phyloP scores from a whole-genome alignment of 2,113 vertebrate species.

The Pipa parva region DNA sequence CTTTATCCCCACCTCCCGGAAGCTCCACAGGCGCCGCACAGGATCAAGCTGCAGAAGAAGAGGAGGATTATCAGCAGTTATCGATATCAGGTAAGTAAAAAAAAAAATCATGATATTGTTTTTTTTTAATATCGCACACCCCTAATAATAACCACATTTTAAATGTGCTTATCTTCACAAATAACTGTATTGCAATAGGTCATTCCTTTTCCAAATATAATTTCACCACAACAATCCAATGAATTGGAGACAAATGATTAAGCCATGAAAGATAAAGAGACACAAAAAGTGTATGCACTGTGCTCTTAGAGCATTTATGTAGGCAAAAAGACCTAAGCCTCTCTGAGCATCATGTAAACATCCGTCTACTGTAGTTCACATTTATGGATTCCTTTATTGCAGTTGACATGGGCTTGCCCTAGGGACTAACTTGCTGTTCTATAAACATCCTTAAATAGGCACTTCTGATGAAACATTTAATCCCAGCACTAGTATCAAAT shows the following conservation, averaged over 20 bases:
- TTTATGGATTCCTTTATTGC: slow-evolving; percentile 57
- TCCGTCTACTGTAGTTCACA: slow-evolving; percentile 47
- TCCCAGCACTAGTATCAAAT: slow-evolving; percentile 56
- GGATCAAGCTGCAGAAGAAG: too few relatives aligned
- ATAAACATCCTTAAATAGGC: slow-evolving; percentile 64
- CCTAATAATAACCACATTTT: too few relatives aligned
- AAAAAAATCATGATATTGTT: too few relatives aligned
- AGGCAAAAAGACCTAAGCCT: slow-evolving; percentile 31
- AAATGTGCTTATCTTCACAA: background rate
- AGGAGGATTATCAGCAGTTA: too few relatives aligned
- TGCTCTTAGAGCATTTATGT: slow-evolving; percentile 26
- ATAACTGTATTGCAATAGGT: background rate
- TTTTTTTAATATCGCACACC: too few relatives aligned
- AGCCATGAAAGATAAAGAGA: background rate
- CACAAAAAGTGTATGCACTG: slow-evolving; percentile 8
- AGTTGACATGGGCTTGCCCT: slow-evolving; percentile 61
- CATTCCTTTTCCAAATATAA: slow-evolving; percentile 45
- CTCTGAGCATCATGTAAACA: slow-evolving; percentile 53
- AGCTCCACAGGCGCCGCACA: too few relatives aligned
- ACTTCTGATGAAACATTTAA: slow-evolving; percentile 66
- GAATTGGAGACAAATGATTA: slow-evolving; percentile 38
- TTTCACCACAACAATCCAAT: slow-evolving; percentile 37
- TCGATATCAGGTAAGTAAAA: too few relatives aligned
- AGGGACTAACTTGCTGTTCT: slow-evolving; percentile 62
- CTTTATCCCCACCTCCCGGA: too few relatives aligned